Evolutionary conservation across 2,113 vertebrate genomes (phyloP).

Genomic region (Plestiodon gilberti): DNA sequence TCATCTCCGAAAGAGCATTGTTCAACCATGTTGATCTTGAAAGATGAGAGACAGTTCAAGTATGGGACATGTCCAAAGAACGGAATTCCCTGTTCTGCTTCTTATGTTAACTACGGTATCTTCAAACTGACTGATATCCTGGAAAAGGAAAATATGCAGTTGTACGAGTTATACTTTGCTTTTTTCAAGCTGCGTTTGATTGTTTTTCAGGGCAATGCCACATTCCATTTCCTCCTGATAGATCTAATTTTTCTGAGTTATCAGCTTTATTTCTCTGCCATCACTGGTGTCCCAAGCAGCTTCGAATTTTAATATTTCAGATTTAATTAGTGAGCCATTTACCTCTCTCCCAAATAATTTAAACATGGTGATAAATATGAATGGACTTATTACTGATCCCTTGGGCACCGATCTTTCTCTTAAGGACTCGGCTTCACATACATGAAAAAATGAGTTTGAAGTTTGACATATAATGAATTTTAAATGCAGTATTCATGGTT

Average conservation of each 20-base stretch:
- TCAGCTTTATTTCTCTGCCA: constrained; percentile 17
- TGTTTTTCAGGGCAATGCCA: constrained; percentile 25
- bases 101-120: not conserved
- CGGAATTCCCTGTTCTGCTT: not conserved
- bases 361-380: constrained; percentile 43
- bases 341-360: constrained; percentile 37
- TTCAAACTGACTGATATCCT: not conserved
- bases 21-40: not conserved
- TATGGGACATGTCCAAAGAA: not conserved
- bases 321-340: constrained; percentile 48
- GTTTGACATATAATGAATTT: constrained; percentile 9
- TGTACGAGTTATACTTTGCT: not conserved
- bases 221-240: constrained; percentile 3
- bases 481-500: constrained; percentile 9
- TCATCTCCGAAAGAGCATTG: not conserved
- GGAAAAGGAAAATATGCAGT: not conserved
- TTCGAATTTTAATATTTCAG: constrained; percentile 39
- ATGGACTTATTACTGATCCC: constrained; percentile 25
- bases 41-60: not conserved
- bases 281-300: not conserved
- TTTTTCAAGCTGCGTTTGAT: not conserved
- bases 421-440: constrained; percentile 32
- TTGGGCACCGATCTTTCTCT: not conserved
- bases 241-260: constrained; percentile 29
- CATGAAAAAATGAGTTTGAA: constrained; percentile 31